Conservation (phyloP, 1,140 invertebrate genomes). For the Aleiodes sp. region DNA sequence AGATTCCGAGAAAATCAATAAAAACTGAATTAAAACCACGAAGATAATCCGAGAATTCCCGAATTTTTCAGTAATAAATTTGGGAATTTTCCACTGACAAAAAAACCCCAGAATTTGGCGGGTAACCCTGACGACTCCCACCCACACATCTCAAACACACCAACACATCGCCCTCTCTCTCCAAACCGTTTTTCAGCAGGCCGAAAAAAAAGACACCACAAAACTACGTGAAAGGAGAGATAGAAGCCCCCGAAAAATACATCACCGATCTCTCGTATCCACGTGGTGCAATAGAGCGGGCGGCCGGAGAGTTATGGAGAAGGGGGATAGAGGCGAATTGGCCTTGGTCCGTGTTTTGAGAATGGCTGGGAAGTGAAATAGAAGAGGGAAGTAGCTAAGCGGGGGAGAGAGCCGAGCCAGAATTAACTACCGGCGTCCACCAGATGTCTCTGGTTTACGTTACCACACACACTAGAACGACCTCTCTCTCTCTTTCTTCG, state of each 20-base stretch:
- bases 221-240: background rate
- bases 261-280: background rate
- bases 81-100: too few species aligned
- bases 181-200: too few species aligned
- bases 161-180: too few species aligned
- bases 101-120: too few species aligned
- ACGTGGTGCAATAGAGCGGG: conserved; percentile 6
- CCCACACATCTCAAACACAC: too few species aligned
- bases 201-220: too few species aligned
- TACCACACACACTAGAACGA: conserved; percentile 27
- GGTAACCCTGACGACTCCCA: too few species aligned
- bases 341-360: conserved; percentile 41
- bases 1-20: too few species aligned
- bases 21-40: too few species aligned
- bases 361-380: conserved; percentile 22
- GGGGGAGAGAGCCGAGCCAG: conserved; percentile 8
- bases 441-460: conserved; percentile 46
- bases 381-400: conserved; percentile 5
- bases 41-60: too few species aligned
- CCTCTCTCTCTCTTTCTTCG: too few species aligned
- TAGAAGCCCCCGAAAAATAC: background rate
- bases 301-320: conserved; percentile 37
- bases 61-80: too few species aligned
- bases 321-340: conserved; percentile 36
- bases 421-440: conserved; percentile 48